Evolutionary conservation across 2,797 vertebrate species (phyloP), one percentile per base, ranked within the genome.

Genomic region (Poeciliopsis turneri): DNA sequence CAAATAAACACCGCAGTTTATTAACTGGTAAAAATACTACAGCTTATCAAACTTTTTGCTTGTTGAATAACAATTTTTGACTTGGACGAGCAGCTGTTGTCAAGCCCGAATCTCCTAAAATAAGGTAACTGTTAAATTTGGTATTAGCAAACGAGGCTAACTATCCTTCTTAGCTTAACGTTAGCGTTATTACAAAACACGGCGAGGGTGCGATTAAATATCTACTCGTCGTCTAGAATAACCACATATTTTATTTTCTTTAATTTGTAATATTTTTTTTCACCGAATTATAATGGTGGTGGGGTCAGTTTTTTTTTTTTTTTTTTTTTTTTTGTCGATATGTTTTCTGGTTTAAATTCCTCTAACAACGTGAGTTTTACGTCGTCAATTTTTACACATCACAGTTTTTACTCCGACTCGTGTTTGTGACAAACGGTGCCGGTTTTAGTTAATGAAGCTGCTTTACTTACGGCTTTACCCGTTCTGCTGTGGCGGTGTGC

Each of bases 41-140:
- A 64, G 20, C 43, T 68, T 30, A 28, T 9, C 28, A 80, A 78
- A 78, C 43, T n/a, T 82, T 72, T 75, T 57, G 0, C 72, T 25
- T 41, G 77, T 49, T 5, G 46, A 82, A 55, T 4, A n/a, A 51
- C 12, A 28, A 55, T 45, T 28, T 28, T 2, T n/a, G 41, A 10
- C 33, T 53, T 5, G 46, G 72, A 46, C 41, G 28, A 69, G 15
- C 0, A 41, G 57, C 45, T 68, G 66, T 77, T 82, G 85, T 87
- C 80, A 88, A 84, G 57, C 72, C 72, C 43, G 81, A 90, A 96
- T 96, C 93, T 94, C 95, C 94, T 94, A 91, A 93, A 96, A 97
- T 95, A 96, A 96, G 96, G 96, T 94, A 93, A 92, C 82, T 85
- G 85, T 88, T 92, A 76, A 78, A 88, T 91, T 82, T 80, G 84